These are phyloP conservation scores for Panulirus ornatus DNA, from an alignment of 1,140 invertebrate genomes.

Conservation along the genomic window DNA sequence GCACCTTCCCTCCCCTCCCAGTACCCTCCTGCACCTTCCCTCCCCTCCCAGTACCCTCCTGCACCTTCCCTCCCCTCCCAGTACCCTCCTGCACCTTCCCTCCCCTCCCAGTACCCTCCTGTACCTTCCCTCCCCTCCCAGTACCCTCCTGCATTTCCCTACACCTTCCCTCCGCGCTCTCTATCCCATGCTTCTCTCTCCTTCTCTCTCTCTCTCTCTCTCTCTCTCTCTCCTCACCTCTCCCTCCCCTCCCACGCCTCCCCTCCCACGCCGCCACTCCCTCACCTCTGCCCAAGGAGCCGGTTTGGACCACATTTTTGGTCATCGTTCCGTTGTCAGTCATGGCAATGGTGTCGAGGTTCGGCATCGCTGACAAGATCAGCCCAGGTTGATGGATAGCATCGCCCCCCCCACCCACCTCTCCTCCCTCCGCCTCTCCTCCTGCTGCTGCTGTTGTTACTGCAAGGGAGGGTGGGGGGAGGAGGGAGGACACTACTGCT, in stretches of 20 bases:
- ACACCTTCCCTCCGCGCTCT: no score
- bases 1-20: neutral
- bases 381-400: constrained; percentile 20
- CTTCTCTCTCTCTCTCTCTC: neutral
- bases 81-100: no score
- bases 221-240: neutral
- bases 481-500: no score
- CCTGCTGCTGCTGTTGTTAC: neutral
- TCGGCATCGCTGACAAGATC: constrained; percentile 30
- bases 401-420: neutral
- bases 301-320: constrained; percentile 25
- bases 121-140: neutral
- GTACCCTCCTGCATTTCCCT: neutral
- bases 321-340: constrained; percentile 35
- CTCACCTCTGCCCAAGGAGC: neutral
- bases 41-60: neutral
- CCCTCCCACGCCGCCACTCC: neutral
- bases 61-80: neutral
- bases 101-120: neutral
- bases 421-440: no score
- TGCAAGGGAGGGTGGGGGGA: neutral
- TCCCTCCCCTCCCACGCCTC: neutral
- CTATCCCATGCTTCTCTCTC: neutral
- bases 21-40: no score
- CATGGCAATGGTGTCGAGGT: constrained; percentile 43